phyloP scores from a whole-genome alignment of 92 coral and sea anemone species.

The Porites rus region DNA sequence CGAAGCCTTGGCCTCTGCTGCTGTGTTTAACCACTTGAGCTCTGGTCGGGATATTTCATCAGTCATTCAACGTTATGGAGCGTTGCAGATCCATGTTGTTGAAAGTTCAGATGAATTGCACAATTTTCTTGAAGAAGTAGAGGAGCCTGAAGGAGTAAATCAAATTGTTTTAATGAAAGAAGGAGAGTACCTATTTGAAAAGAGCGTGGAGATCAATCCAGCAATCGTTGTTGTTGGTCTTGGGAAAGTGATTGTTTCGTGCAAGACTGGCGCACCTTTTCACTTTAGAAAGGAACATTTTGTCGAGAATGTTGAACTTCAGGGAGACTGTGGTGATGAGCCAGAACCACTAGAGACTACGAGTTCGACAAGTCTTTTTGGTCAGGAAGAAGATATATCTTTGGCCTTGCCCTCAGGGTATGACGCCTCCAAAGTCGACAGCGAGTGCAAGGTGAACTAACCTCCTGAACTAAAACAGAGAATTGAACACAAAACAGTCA shows the following conservation, averaged over 20 bases:
- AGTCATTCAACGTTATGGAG: not conserved
- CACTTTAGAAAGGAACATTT: not conserved
- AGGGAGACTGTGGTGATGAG: not conserved
- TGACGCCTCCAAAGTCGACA: not conserved
- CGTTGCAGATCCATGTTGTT: not conserved
- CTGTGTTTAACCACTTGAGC: conserved; percentile 25
- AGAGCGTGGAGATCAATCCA: not conserved
- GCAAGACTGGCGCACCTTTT: conserved; percentile 15
- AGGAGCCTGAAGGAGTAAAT: not conserved
- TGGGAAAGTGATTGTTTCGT: not conserved
- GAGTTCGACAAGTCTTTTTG: not conserved
- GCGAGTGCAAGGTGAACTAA: conserved; percentile 11
- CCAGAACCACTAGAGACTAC: not conserved
- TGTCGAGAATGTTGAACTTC: not conserved
- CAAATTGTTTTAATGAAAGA: conserved; percentile 9
- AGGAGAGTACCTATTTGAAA: conserved; percentile 5
- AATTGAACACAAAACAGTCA: not conserved
- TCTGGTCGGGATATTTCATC: conserved; percentile 4
- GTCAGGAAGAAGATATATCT: not conserved
- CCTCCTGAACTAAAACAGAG: not conserved
- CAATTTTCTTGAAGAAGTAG: not conserved
- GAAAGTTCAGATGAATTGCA: not conserved
- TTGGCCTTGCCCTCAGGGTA: not conserved
- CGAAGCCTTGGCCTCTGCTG: conserved; percentile 16
- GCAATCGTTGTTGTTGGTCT: conserved; percentile 2